Conservation (phyloP, 2,113 vertebrate species). For the Pycnonotus jocosus region DNA sequence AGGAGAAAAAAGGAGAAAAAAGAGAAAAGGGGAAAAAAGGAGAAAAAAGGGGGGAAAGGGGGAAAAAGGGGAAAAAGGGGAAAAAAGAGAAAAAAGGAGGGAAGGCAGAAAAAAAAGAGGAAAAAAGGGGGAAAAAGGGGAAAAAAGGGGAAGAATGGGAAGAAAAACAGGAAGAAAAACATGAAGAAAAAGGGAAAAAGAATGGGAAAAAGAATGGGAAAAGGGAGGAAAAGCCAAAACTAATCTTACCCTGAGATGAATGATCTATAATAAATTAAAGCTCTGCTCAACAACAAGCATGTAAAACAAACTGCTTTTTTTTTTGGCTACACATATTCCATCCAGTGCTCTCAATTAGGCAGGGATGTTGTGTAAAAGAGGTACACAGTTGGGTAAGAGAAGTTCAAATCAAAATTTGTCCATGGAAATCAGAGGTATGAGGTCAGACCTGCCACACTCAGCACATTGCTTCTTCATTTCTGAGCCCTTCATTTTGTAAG, state of each 20-base stretch:
- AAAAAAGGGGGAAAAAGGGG: too few relatives aligned
- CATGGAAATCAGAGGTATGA: not conserved
- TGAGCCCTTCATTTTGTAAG: not conserved
- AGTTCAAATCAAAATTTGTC: not conserved
- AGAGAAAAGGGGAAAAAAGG: too few relatives aligned
- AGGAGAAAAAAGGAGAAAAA: too few relatives aligned
- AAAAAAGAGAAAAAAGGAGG: too few relatives aligned
- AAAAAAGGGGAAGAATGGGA: too few relatives aligned
- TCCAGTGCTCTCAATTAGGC: not conserved
- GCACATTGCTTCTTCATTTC: not conserved
- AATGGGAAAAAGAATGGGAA: too few relatives aligned
- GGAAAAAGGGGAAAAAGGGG: too few relatives aligned
- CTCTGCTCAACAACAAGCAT: not conserved
- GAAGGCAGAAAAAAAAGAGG: too few relatives aligned
- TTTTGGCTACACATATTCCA: not conserved
- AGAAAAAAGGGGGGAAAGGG: too few relatives aligned
- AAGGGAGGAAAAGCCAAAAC: too few relatives aligned
- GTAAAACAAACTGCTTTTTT: not conserved
- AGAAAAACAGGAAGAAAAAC: too few relatives aligned
- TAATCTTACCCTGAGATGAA: not conserved
- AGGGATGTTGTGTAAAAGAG: not conserved
- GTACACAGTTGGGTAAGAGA: not conserved
- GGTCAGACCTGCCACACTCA: not conserved
- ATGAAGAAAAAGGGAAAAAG: too few relatives aligned
- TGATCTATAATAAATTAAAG: not conserved